phyloP scores from a whole-genome alignment of 2,888 invertebrate species.

The Osmoderma eremita region DNA sequence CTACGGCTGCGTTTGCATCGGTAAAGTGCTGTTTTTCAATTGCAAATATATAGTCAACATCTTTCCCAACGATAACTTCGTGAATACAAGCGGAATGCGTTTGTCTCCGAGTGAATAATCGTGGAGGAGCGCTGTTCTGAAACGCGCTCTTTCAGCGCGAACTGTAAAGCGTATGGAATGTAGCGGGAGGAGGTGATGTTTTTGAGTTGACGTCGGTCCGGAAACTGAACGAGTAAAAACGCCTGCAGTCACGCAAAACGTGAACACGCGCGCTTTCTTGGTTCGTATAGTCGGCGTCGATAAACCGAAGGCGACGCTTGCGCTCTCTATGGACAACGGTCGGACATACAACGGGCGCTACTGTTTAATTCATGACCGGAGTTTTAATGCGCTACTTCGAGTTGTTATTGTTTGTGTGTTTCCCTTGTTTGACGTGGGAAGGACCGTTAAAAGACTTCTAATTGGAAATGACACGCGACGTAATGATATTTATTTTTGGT shows the following conservation, averaged over 20 bases:
- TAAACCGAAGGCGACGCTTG: conserved; percentile 47
- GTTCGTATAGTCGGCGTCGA: conserved; percentile 44
- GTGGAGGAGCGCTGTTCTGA: too few relatives aligned
- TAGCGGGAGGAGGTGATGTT: conserved; percentile 9
- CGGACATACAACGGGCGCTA: not conserved
- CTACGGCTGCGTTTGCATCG: not conserved
- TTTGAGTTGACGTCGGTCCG: conserved; percentile 34
- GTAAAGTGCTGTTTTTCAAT: not conserved
- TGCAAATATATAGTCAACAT: conserved; percentile 3
- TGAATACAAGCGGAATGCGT: too few relatives aligned
- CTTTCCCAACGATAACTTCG: not conserved
- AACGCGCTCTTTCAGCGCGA: not conserved
- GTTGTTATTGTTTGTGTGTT: not conserved
- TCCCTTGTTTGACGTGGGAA: conserved; percentile 8
- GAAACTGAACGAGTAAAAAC: conserved; percentile 46
- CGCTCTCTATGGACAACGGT: conserved; percentile 35
- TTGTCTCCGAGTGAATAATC: too few relatives aligned
- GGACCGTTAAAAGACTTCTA: conserved; percentile 4
- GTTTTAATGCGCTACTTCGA: not conserved
- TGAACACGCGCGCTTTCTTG: conserved; percentile 41
- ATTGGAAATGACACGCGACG: conserved; percentile 24
- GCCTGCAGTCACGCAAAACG: conserved; percentile 49
- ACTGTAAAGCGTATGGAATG: not conserved
- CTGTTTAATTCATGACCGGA: conserved; percentile 32
- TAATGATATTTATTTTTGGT: conserved; percentile 11